Evolutionary conservation across 1,140 invertebrate genomes (phyloP), one percentile per base, ranked within the genome.

Genomic region (Globodera rostochiensis): DNA sequence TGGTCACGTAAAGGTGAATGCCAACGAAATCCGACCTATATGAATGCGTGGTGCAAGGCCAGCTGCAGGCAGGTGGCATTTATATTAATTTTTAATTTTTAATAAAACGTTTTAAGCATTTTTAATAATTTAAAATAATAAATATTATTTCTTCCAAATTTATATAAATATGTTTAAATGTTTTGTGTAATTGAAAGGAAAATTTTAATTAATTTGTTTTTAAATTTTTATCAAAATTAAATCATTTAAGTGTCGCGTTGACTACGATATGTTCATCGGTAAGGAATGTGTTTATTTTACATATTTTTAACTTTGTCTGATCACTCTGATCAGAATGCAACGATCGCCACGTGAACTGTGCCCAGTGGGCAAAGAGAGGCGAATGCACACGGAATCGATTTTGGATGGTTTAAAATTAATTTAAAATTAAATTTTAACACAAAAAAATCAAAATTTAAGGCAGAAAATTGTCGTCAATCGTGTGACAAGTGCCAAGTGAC

Each of bases 1-100:
- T 85, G 84, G 84, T 71, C 60, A 66, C 13, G 15, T 8, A 70
- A 87, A 60, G 85, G 82, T 3, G 84, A 85, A 79, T 85, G 84
- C 46, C 21, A 15, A 45, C 49, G 75, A 19, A 85, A 85, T 74
- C 45, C 50, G 45, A 25, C 36, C 6, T 85, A 87, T 53, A 85
- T 85, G 84, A 46, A 67, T 49, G 47, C 53, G n/a, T 86, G 82
- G 85, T 84, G 79, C 67, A 80, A 83, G 25, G 73, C 83, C 49
- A 85, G 83, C 45, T 84, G 82, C 79, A 73, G 83, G 80, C 57
- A 76, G 46, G 74, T 76, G 53, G 3, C 21, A 74, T 21, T 36
- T 36, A 50, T 45, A 74, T 6, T 13, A 19, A 45, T 45, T 9
- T 21, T 60, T 60, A 11, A 60, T 15, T 15, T 6, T 53, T 53